phyloP scores from a whole-genome alignment of 2,888 invertebrate species.

The Rhogogaster chlorosoma region DNA sequence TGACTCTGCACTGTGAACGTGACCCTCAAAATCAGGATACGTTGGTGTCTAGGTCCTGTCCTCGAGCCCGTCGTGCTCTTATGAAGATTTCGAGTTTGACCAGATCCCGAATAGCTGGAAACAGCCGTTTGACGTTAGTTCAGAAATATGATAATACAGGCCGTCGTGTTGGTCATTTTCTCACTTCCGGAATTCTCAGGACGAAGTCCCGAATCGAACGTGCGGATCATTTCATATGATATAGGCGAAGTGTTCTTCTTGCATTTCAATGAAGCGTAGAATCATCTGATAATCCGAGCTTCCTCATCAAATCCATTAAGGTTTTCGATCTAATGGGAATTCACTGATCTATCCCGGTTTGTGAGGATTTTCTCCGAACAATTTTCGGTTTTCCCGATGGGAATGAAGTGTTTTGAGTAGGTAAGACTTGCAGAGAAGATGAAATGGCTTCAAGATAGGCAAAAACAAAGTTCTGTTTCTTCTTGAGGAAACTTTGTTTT shows the following conservation, averaged over 20 bases:
- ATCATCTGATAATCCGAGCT: neutral
- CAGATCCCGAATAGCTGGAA: neutral
- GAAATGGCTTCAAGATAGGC: neutral
- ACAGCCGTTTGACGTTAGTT: neutral
- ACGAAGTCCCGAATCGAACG: neutral
- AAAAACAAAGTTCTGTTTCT: neutral
- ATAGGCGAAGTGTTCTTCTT: neutral
- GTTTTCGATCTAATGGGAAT: neutral
- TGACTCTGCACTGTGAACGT: slow-evolving; percentile 75
- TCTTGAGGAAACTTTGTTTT: neutral
- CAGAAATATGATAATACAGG: neutral
- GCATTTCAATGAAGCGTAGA: neutral
- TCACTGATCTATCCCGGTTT: neutral
- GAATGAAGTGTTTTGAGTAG: neutral
- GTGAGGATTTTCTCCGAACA: neutral
- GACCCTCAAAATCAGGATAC: slow-evolving; percentile 76
- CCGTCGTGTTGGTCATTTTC: neutral
- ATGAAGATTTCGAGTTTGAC: slow-evolving; percentile 9
- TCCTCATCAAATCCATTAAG: neutral
- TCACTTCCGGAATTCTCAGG: neutral
- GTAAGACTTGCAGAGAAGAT: neutral
- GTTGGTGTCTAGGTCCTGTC: slow-evolving; percentile 54
- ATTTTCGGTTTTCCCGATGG: neutral
- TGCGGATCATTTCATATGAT: neutral
- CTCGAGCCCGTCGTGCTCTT: slow-evolving; percentile 5